Conservation (phyloP, 2,888 invertebrate genomes). For the Leptinotarsa juncta region DNA sequence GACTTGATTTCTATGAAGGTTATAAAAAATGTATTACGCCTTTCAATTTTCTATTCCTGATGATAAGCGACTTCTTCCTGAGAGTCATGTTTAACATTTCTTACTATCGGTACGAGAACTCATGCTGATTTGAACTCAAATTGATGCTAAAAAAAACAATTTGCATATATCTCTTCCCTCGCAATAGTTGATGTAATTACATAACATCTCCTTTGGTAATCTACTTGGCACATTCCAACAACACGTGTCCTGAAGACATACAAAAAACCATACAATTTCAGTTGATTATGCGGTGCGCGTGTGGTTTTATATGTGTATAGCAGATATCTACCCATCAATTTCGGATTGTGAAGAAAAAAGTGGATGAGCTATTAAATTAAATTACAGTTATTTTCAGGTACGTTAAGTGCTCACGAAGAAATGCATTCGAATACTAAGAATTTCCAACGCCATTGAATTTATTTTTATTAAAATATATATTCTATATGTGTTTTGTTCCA, state of each 20-base stretch:
- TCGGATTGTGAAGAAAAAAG: slow-evolving; percentile 18
- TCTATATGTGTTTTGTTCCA: no score
- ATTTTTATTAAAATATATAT: no score
- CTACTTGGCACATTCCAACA: slow-evolving; percentile 4
- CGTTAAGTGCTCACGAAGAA: slow-evolving; percentile 18
- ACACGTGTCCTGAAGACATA: slow-evolving; percentile 10
- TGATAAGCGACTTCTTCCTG: no score
- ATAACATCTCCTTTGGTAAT: background rate
- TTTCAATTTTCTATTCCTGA: no score
- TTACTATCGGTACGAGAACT: no score
- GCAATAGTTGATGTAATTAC: background rate
- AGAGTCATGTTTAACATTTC: no score
- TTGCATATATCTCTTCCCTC: no score
- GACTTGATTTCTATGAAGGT: no score
- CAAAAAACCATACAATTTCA: background rate
- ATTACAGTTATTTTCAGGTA: slow-evolving; percentile 16
- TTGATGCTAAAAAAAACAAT: no score
- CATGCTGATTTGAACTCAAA: no score
- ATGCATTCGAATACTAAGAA: slow-evolving; percentile 1
- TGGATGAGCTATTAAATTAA: slow-evolving; percentile 19
- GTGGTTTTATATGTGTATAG: slow-evolving; percentile 20
- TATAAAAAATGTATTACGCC: no score
- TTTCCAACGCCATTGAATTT: slow-evolving; percentile 3
- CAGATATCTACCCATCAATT: slow-evolving; percentile 19
- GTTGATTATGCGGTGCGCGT: slow-evolving; percentile 7